Evolutionary conservation across 2,888 invertebrate species (phyloP).

Genomic region (Mesodorylaimus sp.): DNA sequence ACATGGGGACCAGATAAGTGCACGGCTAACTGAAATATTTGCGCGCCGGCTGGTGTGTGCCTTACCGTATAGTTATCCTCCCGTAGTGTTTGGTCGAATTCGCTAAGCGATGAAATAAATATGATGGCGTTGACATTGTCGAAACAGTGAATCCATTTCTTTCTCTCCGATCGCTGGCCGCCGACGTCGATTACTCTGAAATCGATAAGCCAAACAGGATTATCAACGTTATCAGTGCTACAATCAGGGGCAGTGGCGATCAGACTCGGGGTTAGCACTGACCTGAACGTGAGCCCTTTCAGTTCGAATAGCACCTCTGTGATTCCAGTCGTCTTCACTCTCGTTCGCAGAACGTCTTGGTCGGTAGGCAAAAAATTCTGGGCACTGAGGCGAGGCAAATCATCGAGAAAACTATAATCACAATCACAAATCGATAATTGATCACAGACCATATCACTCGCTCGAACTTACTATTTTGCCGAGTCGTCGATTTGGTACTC

Average conservation of each 20-base stretch:
- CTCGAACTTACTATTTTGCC: constrained; percentile 79
- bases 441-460: neutral
- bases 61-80: constrained; percentile 97
- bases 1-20: no score
- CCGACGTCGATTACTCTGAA: constrained; percentile 97
- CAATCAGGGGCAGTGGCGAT: no score
- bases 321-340: constrained; percentile 99
- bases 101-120: constrained; percentile 98
- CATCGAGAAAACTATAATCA: constrained; percentile 77
- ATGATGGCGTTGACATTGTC: constrained; percentile 99
- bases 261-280: no score
- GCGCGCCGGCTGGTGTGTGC: no score
- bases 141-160: constrained; percentile 99
- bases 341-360: constrained; percentile 93
- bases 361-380: constrained; percentile 98
- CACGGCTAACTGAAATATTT: no score
- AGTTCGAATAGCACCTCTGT: constrained; percentile 99
- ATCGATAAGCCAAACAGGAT: constrained; percentile 14
- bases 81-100: constrained; percentile 98
- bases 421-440: neutral
- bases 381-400: constrained; percentile 91
- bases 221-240: no score
- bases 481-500: constrained; percentile 99
- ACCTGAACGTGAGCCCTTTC: constrained; percentile 99
- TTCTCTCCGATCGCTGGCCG: constrained; percentile 65